Conservation (phyloP, 2,888 invertebrate species). For the Caenorhabditis auriculariae region DNA sequence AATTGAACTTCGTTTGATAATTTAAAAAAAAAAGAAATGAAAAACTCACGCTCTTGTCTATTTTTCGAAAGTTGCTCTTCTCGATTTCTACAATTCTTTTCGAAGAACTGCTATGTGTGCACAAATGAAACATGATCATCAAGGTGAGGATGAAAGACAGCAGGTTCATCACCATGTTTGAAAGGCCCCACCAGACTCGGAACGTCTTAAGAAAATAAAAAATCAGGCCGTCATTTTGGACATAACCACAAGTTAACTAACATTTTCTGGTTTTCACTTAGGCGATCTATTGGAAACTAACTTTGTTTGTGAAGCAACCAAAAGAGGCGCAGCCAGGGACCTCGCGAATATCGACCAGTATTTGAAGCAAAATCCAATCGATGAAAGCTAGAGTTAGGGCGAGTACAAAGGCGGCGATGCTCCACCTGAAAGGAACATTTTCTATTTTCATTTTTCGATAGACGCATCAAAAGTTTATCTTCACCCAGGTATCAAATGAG, state of each 20-base stretch:
- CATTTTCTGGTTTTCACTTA: too few species aligned
- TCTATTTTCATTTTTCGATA: not conserved
- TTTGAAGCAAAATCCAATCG: slow-evolving; percentile 18
- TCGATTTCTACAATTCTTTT: slow-evolving; percentile 11
- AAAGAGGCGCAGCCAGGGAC: slow-evolving; percentile 20
- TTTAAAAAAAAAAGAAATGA: too few species aligned
- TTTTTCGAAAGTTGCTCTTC: slow-evolving; percentile 15
- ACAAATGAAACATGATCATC: slow-evolving; percentile 16
- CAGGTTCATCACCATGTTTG: slow-evolving; percentile 30
- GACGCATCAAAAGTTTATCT: too few species aligned
- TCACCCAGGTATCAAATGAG: too few species aligned
- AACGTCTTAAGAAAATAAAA: slow-evolving; percentile 12
- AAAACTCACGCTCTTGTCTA: slow-evolving; percentile 27
- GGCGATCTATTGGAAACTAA: not conserved
- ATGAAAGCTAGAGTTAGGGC: slow-evolving; percentile 19
- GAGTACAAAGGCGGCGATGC: slow-evolving; percentile 15
- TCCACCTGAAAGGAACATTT: slow-evolving; percentile 15
- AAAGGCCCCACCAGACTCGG: slow-evolving; percentile 28
- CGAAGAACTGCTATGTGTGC: not conserved
- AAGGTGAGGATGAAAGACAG: slow-evolving; percentile 20
- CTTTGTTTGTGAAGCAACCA: slow-evolving; percentile 27
- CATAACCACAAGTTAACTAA: too few species aligned
- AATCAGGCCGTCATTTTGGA: not conserved
- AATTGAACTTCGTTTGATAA: too few species aligned
- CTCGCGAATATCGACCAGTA: slow-evolving; percentile 9